phyloP scores from a whole-genome alignment of 1,140 invertebrate species.

The Ctenoplectra terminalis region DNA sequence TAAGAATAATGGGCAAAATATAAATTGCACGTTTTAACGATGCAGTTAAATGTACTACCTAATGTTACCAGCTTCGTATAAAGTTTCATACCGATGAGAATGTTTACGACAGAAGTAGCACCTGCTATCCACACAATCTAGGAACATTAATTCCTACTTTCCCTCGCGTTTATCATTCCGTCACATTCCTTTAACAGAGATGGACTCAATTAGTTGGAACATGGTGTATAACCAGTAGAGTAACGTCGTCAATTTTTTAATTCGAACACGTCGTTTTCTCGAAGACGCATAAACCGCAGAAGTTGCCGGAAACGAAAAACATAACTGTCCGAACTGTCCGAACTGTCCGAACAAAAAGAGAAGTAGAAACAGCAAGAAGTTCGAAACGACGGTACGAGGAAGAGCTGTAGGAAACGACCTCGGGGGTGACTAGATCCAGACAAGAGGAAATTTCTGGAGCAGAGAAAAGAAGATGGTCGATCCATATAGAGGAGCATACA shows the following conservation, averaged over 20 bases:
- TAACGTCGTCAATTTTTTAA: too few relatives aligned
- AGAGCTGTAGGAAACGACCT: constrained; percentile 56
- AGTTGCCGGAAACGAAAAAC: background rate
- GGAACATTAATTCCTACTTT: background rate
- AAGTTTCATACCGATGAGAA: background rate
- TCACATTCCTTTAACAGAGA: background rate
- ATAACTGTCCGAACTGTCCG: background rate
- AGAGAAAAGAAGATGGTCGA: constrained; percentile 62
- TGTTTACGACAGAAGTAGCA: background rate
- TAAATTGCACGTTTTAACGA: background rate
- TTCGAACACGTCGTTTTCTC: background rate
- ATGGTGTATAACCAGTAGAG: too few relatives aligned
- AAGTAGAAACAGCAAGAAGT: background rate
- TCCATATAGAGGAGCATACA: constrained; percentile 31
- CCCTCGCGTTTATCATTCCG: background rate
- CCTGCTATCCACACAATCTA: background rate
- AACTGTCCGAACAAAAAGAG: background rate
- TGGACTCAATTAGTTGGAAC: background rate
- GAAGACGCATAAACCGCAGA: background rate
- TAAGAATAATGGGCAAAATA: background rate
- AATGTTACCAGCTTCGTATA: background rate
- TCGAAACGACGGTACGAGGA: constrained; percentile 9
- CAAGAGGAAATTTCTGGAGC: constrained; percentile 46
- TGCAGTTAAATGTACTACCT: background rate
- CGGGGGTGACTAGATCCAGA: constrained; percentile 32